Evolutionary conservation across 2,888 invertebrate genomes (phyloP), one percentile per base, ranked within the genome.

Genomic region (Amphimallon solstitiale): DNA sequence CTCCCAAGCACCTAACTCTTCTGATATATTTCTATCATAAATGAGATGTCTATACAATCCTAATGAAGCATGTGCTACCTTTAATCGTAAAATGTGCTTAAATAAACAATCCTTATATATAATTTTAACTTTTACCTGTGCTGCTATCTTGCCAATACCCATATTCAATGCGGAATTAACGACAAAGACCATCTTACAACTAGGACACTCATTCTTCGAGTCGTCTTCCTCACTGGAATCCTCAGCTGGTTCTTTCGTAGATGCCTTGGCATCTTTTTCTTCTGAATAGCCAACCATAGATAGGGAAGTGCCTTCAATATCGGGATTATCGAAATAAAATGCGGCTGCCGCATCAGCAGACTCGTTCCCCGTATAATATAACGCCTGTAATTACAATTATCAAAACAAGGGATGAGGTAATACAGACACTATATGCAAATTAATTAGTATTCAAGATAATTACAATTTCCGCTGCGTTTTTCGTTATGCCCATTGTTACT

Each of bases 111-210:
- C 35, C 64, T 15, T 43, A 3, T 1, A 7, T 29, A 5, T 2
- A 60, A 54, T 63, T 65, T 46, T 14, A 37, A 12, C 63, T 34
- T 82, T 84, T 69, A 85, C 85, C 79, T 87, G 87, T 38, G 87
- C 85, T 15, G 86, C 86, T 38, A 86, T 78, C 78, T 89, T 89
- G 1, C 89, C 89, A 23, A 84, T 78, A 0, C 88, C 87, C 89
- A 89, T 89, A 70, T 85, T 83, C 54, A 89, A 78, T 21, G 84
- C 84, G 45, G 80, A 79, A 77, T 89, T 89, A 4, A 89, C 86
- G 23, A 89, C 85, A 78, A 89, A 86, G 17, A 87, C 86, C 89
- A 89, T 89, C 81, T 89, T 89, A 77, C 84, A 86, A 59, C 79
- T 78, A 43, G 81, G 81, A 60, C 79, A 75, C 51, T 77, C 76